Base-by-base conservation (phyloP, 2,113 vertebrate genomes). In the Malurus melanocephalus region DNA sequence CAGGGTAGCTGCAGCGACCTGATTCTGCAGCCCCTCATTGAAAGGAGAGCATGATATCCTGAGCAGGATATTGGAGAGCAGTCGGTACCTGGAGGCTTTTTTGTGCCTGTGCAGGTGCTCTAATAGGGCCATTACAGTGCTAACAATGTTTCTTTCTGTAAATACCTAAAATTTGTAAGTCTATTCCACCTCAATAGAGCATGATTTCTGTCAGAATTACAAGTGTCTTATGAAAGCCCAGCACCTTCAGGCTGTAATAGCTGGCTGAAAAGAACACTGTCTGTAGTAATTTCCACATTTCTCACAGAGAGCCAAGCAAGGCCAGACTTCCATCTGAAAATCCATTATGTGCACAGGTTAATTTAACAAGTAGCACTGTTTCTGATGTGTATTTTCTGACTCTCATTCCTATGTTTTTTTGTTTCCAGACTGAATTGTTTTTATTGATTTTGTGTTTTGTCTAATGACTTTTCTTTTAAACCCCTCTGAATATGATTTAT, bases 381-480 rank as follows among this genome's bases (percentile, higher is more conserved):
- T 79, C 80, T 88, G 38, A 55, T 40, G 10, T 0, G 0, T 53
- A 30, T 55, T 89, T 73, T 87, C 43, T 46, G 13, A 55, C 33
- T 5, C 55, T 76, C 21, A 40, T 24, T 68, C 33, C 16, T 75
- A 13, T 65, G 67, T 89, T 5, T 53, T 79, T 85, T 79, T 85
- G 22, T 89, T 92, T 87, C 71, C 60, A 85, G 32, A 42, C 11
- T 56, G 59, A 93, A 92, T 90, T 87, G 46, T 16, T 85, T 87
- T 81, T 62, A 94, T 89, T 85, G 89, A 82, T 89, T 90, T 88
- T 55, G 24, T 88, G 74, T 79, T 90, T 89, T 73, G 51, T 69
- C 67, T 76, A 87, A 85, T 66, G 38, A 82, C 76, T 90, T 94
- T 90, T 85, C 53, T 81, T 72, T 59, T 85, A 85, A 76, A 68